Percentiles rank a stretch among this genome's conserved stretches.
These are phyloP conservation scores for Stercorarius parasiticus DNA, from an alignment of 2,113 vertebrate genomes.

Conservation along the genomic window DNA sequence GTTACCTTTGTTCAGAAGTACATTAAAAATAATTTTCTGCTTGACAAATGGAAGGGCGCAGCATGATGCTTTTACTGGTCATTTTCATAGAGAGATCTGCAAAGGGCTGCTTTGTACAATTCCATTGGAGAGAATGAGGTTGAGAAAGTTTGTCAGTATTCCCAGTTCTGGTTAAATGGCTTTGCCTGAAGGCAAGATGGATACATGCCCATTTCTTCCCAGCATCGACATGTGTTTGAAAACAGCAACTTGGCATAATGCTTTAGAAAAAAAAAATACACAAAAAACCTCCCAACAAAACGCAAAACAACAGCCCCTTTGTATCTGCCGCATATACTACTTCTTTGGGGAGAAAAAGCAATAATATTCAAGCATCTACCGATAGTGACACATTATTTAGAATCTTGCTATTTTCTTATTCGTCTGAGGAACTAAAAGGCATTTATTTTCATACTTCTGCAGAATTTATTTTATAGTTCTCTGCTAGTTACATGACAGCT, in stretches of 20 bases:
- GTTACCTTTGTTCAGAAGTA: not conserved
- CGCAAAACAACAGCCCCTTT: not conserved
- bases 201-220: conserved; percentile 43
- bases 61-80: not conserved
- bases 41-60: not conserved
- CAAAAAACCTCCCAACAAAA: not conserved
- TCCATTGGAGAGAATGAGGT: not conserved
- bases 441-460: not conserved
- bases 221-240: conserved; percentile 31
- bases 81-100: not conserved
- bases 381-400: not conserved
- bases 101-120: not conserved
- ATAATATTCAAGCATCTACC: not conserved
- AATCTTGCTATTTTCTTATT: not conserved
- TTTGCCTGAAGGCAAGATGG: conserved; percentile 46
- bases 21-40: not conserved
- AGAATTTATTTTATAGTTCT: not conserved
- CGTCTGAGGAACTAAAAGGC: not conserved
- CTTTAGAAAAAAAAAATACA: not conserved
- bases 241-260: conserved; percentile 39
- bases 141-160: conserved; percentile 48
- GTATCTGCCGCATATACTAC: not conserved
- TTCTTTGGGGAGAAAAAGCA: not conserved
- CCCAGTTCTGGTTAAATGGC: conserved; percentile 54
- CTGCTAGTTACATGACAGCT: not conserved